These are phyloP conservation scores for Phaethornis superciliosus DNA, from an alignment of 2,113 vertebrate species.

Conservation along the genomic window DNA sequence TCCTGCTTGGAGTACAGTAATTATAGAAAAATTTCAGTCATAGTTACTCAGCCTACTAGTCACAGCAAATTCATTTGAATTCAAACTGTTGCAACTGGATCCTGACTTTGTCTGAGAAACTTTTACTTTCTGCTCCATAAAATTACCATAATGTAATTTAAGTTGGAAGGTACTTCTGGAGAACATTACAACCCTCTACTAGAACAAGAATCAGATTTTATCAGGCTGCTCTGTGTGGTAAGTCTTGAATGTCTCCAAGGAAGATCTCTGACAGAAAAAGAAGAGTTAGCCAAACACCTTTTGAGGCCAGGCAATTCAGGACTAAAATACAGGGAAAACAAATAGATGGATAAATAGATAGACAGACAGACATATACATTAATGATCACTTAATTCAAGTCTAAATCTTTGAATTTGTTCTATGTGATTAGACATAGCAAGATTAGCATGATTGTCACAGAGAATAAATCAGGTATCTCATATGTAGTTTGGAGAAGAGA, in stretches of 20 bases:
- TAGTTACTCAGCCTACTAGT: background rate
- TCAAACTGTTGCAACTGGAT: background rate
- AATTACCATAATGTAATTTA: background rate
- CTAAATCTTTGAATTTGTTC: constrained; percentile 2
- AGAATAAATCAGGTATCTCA: background rate
- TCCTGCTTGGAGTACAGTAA: background rate
- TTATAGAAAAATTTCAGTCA: background rate
- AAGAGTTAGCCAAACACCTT: background rate
- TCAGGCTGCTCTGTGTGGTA: background rate
- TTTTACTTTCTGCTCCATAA: background rate
- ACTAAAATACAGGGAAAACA: background rate
- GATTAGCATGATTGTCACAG: background rate
- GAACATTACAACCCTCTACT: background rate
- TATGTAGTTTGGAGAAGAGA: background rate
- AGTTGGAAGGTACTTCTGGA: background rate
- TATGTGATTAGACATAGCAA: background rate
- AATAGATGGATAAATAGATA: background rate
- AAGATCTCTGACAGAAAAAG: background rate
- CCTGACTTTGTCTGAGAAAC: background rate
- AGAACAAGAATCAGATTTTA: background rate
- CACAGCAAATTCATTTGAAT: background rate
- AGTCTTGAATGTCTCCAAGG: background rate
- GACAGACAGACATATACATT: background rate
- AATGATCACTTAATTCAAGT: background rate
- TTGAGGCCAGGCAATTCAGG: background rate